Evolutionary conservation across 2,888 invertebrate species (phyloP).

Genomic region (Sabellastarte sp.): DNA sequence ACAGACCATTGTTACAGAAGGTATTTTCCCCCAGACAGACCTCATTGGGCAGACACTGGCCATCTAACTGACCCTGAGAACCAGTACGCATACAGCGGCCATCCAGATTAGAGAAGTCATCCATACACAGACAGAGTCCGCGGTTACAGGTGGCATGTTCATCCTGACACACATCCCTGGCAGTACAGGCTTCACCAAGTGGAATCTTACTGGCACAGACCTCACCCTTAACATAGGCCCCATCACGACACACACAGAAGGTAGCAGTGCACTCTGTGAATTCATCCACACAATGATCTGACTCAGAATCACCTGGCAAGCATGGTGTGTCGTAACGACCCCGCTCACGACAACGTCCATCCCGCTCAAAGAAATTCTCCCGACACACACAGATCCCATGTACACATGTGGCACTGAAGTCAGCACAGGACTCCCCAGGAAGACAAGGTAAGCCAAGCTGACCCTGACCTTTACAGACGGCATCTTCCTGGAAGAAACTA

Average conservation of each 20-base stretch:
- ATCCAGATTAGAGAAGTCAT: conserved; percentile 4
- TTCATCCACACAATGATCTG: conserved; percentile 6
- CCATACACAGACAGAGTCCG: conserved; percentile 16
- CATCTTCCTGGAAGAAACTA: neutral
- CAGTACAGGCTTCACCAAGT: conserved; percentile 11
- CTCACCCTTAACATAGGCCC: neutral
- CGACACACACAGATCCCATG: conserved; percentile 14
- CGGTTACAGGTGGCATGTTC: conserved; percentile 6
- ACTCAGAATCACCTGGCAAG: conserved; percentile 5
- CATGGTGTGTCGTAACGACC: conserved; percentile 13
- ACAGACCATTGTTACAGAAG: conserved; percentile 5
- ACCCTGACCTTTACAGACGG: conserved; percentile 7
- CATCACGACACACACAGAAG: neutral
- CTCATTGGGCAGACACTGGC: conserved; percentile 1
- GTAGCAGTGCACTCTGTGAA: conserved; percentile 7
- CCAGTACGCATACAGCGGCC: conserved; percentile 8
- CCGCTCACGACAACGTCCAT: conserved; percentile 11
- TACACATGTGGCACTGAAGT: conserved; percentile 16
- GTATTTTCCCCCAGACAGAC: conserved; percentile 4
- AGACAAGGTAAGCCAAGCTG: conserved; percentile 15
- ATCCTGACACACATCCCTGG: conserved; percentile 11
- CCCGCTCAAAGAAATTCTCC: conserved; percentile 12
- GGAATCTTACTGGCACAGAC: neutral
- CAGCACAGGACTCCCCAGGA: conserved; percentile 15
- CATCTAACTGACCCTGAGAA: conserved; percentile 8